Evolutionary conservation across 2,113 vertebrate genomes (phyloP), one percentile per base, ranked within the genome.

Genomic region (Prunella fulvescens): DNA sequence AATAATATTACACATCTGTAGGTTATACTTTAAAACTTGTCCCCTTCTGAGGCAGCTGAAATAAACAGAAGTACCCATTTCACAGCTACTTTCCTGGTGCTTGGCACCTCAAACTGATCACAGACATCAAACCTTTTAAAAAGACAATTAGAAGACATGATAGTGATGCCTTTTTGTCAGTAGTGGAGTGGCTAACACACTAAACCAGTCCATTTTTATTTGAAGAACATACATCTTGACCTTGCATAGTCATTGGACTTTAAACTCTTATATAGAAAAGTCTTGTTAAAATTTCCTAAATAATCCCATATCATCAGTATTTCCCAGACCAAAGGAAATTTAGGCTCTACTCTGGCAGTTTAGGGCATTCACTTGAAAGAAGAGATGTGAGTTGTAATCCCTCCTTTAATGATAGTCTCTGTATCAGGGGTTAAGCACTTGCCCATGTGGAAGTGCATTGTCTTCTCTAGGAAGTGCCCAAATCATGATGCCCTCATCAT

Each of bases 181-280:
- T 20, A 40, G 19, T 10, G 57, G 35, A 56, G 26, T 23, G 28
- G 22, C 23, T 65, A 61, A 57, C 20, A 53, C 24, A 48, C 15
- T 47, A 56, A 87, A 53, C 12, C 5, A 37, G 9, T 42, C 19
- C 0, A 0, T 57, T 7, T 64, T 69, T 56, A 47, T 69, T 69
- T 81, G 39, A 78, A 84, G 19, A 81, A 66, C 11, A 60, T 24
- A 19, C 8, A 25, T 47, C 26, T 80, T 84, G 19, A 37, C 24
- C 29, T 86, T 78, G 19, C 33, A 45, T 11, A 69, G 29, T 60
- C 40, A 39, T 26, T 60, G 54, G 39, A 60, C 23, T 54, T 11
- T 35, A 87, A 74, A 70, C 12, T 31, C 42, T n/a, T 73, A 11
- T 19, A 42, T 64, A 54, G 18, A 69, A 72, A 58, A 71, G 3